Percentiles rank a stretch among this genome's conserved stretches.
Evolutionary conservation across 1,140 invertebrate genomes (phyloP).

Genomic region (Uloborus diversus): DNA sequence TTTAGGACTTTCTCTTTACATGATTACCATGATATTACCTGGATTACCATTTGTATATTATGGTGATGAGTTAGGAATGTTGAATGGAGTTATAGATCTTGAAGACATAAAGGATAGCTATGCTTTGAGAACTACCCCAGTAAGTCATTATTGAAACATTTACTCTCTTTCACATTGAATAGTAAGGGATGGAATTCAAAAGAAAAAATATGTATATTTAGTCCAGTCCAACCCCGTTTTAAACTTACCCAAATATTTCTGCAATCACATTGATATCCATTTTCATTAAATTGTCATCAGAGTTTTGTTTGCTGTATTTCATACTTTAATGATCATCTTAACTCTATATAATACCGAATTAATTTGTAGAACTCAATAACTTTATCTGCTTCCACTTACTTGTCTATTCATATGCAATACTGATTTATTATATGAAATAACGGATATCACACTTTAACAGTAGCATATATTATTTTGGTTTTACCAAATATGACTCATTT

Average conservation of each 20-base stretch:
- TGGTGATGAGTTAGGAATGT: constrained; percentile 86
- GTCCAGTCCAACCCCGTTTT: background rate
- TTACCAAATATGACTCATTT: no score
- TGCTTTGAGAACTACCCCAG: constrained; percentile 38
- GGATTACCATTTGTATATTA: constrained; percentile 80
- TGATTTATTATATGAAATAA: no score
- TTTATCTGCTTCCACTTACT: no score
- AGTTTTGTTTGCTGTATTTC: no score
- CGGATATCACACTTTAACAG: no score
- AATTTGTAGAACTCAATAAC: no score
- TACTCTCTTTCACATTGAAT: background rate
- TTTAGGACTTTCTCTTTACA: constrained; percentile 73
- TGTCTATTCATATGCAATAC: no score
- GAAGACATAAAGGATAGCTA: constrained; percentile 38
- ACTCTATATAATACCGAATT: no score
- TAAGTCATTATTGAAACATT: constrained; percentile 10
- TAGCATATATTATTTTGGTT: no score
- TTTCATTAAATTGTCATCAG: no score
- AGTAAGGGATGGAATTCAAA: background rate
- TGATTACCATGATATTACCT: constrained; percentile 75
- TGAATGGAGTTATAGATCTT: constrained; percentile 66
- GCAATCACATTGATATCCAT: background rate
- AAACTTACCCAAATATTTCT: background rate
- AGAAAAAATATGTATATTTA: background rate
- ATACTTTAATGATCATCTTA: no score